phyloP scores from a whole-genome alignment of 2,113 vertebrate species.

The Kobus ellipsiprymnus region DNA sequence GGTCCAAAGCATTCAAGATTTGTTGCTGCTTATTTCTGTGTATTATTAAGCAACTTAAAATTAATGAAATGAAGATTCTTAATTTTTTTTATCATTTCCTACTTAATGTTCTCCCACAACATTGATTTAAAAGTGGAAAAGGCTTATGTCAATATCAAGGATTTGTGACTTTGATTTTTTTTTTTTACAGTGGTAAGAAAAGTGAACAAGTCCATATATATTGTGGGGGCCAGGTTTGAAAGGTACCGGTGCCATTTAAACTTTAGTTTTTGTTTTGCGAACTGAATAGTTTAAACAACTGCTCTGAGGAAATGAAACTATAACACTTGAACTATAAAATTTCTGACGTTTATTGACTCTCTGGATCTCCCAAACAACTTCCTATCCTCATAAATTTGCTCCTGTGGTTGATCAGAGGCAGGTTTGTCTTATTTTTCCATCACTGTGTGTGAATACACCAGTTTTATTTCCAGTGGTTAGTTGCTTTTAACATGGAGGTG shows the following conservation, averaged over 20 bases:
- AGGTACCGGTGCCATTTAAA: slow-evolving; percentile 19
- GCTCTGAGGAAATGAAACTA: slow-evolving; percentile 50
- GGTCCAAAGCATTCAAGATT: neutral
- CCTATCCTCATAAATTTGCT: slow-evolving; percentile 40
- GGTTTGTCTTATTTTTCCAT: slow-evolving; percentile 19
- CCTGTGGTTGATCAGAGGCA: slow-evolving; percentile 7
- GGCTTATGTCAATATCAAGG: neutral
- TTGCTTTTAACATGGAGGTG: neutral
- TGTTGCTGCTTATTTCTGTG: slow-evolving; percentile 17
- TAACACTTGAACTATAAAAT: slow-evolving; percentile 47
- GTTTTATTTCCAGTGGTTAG: neutral
- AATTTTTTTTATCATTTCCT: slow-evolving; percentile 16
- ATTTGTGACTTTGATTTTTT: slow-evolving; percentile 4
- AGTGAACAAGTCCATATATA: neutral
- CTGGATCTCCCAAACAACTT: slow-evolving; percentile 44
- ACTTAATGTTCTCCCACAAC: neutral
- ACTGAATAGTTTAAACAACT: slow-evolving; percentile 57
- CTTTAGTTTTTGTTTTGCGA: slow-evolving; percentile 55
- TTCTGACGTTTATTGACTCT: slow-evolving; percentile 59
- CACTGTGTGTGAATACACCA: neutral
- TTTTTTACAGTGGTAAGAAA: neutral
- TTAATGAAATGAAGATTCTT: neutral
- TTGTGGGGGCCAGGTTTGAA: neutral
- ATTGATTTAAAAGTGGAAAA: slow-evolving; percentile 11
- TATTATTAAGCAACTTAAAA: slow-evolving; percentile 26